Evolutionary conservation across 2,888 invertebrate genomes (phyloP).

Genomic region (Rugalucina vietnamica): DNA sequence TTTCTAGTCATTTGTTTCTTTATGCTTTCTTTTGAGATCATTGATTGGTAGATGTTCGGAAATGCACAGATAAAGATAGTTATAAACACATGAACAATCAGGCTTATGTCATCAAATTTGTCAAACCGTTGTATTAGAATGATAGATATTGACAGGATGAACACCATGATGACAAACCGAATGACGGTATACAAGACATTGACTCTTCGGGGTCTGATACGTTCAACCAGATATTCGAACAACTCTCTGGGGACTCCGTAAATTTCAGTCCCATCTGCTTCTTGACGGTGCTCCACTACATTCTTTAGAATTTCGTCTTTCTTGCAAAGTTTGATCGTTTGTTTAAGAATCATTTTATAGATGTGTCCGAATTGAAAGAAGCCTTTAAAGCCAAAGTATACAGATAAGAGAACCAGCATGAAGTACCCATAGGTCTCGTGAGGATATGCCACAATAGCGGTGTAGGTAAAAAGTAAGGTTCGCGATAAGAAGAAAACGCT

Average conservation of each 20-base stretch:
- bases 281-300: background rate
- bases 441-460: background rate
- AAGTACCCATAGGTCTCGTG: background rate
- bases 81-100: background rate
- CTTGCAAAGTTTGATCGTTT: background rate
- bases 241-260: background rate
- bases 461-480: background rate
- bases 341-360: background rate
- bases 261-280: background rate
- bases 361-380: background rate
- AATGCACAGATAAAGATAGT: background rate
- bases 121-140: background rate
- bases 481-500: background rate
- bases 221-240: background rate
- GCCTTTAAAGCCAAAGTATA: background rate
- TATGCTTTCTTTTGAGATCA: background rate
- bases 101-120: background rate
- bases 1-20: background rate
- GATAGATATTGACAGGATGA: background rate
- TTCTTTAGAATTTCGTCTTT: background rate
- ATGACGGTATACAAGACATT: background rate
- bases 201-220: background rate
- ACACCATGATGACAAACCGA: background rate
- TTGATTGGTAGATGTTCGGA: background rate
- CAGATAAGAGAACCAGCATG: background rate